These are phyloP conservation scores for Epicampocera succincta DNA, from an alignment of 2,888 invertebrate genomes.

Conservation along the genomic window DNA sequence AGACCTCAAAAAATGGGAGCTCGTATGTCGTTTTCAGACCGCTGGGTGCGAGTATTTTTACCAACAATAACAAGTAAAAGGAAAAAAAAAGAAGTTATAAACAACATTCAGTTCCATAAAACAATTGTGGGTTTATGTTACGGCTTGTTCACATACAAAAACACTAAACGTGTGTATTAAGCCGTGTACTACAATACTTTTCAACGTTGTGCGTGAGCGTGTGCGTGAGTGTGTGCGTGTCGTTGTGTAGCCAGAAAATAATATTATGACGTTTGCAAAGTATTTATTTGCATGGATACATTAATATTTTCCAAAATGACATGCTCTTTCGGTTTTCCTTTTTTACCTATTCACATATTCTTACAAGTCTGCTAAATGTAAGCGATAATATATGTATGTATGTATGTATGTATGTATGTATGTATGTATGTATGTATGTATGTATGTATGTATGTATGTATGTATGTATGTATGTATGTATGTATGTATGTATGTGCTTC, in stretches of 20 bases:
- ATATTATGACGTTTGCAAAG: neutral
- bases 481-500: neutral
- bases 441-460: too few species aligned
- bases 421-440: too few species aligned
- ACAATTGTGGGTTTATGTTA: slow-evolving; percentile 51
- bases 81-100: slow-evolving; percentile 6
- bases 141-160: slow-evolving; percentile 17
- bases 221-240: too few species aligned
- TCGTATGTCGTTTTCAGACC: too few species aligned
- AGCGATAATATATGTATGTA: too few species aligned
- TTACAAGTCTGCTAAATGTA: too few species aligned
- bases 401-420: too few species aligned
- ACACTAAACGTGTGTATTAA: neutral
- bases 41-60: neutral
- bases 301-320: slow-evolving; percentile 28
- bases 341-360: neutral
- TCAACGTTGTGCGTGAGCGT: too few species aligned
- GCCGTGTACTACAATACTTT: neutral
- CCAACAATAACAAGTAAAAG: neutral
- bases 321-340: slow-evolving; percentile 17
- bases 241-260: too few species aligned
- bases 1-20: too few species aligned
- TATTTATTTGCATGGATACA: neutral
- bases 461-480: too few species aligned
- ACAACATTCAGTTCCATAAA: slow-evolving; percentile 52